These are phyloP conservation scores for Arctia plantaginis DNA, from an alignment of 2,888 invertebrate genomes.

Conservation along the genomic window DNA sequence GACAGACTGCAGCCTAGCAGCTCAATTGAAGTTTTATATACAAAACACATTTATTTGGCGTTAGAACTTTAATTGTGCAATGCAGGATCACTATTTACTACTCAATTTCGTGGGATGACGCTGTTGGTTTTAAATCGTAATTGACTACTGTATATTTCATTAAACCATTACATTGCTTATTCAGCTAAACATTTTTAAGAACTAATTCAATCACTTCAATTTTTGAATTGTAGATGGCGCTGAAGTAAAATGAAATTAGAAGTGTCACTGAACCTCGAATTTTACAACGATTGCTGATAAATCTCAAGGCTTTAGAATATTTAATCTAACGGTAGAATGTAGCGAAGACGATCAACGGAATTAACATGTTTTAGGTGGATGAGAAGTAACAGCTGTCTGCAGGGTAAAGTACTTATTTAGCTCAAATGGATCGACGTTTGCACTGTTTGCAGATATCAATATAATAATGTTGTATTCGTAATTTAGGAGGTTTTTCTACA, in stretches of 20 bases:
- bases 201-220: neutral
- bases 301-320: conserved; percentile 26
- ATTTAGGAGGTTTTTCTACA: neutral
- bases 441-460: neutral
- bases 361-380: conserved; percentile 5
- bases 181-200: neutral
- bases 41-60: neutral
- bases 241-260: neutral
- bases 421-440: neutral
- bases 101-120: neutral
- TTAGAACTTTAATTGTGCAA: neutral
- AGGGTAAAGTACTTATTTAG: neutral
- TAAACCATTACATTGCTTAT: neutral
- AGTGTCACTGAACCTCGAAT: conserved; percentile 12
- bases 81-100: neutral
- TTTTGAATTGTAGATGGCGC: neutral
- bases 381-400: conserved; percentile 2
- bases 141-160: neutral
- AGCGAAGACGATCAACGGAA: conserved; percentile 4
- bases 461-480: neutral
- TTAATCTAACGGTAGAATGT: neutral
- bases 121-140: neutral
- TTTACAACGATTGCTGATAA: conserved; percentile 26
- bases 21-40: neutral
- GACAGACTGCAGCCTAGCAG: neutral